These are phyloP conservation scores for Trichogramma evanescens DNA, from an alignment of 2,888 invertebrate species.

Conservation along the genomic window DNA sequence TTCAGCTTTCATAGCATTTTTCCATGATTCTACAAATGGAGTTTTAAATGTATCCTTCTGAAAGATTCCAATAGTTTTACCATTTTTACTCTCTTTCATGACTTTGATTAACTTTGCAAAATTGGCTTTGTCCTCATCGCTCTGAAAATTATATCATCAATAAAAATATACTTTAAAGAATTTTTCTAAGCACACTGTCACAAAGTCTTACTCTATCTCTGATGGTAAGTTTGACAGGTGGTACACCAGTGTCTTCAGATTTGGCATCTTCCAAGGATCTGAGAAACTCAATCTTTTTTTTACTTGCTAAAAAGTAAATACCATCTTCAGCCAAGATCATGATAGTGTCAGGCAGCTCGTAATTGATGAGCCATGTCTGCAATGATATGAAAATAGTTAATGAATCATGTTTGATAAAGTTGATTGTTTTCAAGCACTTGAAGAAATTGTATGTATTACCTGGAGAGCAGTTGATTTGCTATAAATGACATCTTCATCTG, in stretches of 20 bases:
- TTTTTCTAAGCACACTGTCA: background rate
- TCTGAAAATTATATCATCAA: constrained; percentile 48
- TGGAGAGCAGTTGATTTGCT: constrained; percentile 94
- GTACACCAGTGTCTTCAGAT: constrained; percentile 69
- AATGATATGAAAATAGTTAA: constrained; percentile 29
- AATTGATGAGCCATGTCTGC: constrained; percentile 93
- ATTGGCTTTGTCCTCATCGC: constrained; percentile 83
- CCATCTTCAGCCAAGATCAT: constrained; percentile 81
- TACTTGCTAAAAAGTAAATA: constrained; percentile 88
- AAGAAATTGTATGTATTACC: constrained; percentile 49
- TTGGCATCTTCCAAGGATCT: constrained; percentile 79
- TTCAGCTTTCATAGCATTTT: constrained; percentile 66
- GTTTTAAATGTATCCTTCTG: constrained; percentile 90
- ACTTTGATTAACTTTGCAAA: constrained; percentile 65
- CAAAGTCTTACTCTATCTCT: constrained; percentile 73
- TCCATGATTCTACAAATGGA: constrained; percentile 90
- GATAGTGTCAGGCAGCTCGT: constrained; percentile 93
- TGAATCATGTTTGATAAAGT: background rate
- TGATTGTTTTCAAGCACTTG: constrained; percentile 23
- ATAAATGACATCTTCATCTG: constrained; percentile 91
- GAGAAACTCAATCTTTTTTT: constrained; percentile 96
- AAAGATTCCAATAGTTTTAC: constrained; percentile 84
- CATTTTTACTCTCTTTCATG: constrained; percentile 81
- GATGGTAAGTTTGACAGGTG: constrained; percentile 76
- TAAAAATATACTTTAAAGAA: constrained; percentile 13